Percentiles rank a stretch among this genome's conserved stretches.
Evolutionary conservation across 2,888 invertebrate genomes (phyloP).

Genomic region (Thyatira batis): DNA sequence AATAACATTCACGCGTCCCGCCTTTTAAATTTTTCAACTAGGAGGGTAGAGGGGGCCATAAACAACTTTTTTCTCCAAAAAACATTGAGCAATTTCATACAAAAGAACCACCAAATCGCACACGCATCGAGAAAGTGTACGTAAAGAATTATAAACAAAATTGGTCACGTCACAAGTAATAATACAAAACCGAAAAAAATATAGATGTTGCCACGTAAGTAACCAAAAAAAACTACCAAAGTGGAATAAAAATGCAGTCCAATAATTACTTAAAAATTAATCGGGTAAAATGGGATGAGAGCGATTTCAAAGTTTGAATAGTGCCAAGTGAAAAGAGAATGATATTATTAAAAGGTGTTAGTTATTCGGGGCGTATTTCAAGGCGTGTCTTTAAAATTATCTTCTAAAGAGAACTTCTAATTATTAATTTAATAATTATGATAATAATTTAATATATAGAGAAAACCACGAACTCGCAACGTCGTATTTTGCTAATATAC

Average conservation of each 20-base stretch:
- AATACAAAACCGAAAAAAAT: conserved; percentile 30
- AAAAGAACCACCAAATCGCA: conserved; percentile 51
- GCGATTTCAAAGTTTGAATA: conserved; percentile 15
- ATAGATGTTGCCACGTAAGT: conserved; percentile 8
- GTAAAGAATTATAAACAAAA: conserved; percentile 24
- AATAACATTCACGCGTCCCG: conserved; percentile 63
- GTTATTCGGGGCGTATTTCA: conserved; percentile 45
- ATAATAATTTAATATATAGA: conserved; percentile 34
- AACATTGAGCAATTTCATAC: conserved; percentile 75
- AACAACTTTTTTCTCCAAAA: conserved; percentile 60
- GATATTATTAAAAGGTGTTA: conserved; percentile 15
- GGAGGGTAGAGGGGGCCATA: conserved; percentile 72
- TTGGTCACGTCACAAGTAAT: conserved; percentile 36
- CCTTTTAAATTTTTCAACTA: conserved; percentile 51
- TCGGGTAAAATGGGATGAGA: conserved; percentile 8
- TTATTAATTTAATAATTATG: conserved; percentile 34
- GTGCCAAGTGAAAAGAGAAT: conserved; percentile 25
- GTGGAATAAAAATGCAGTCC: conserved; percentile 34
- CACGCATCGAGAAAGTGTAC: conserved; percentile 14
- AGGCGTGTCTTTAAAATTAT: conserved; percentile 57
- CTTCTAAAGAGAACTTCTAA: conserved; percentile 39
- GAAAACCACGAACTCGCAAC: conserved; percentile 47
- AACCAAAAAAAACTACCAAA: conserved; percentile 30
- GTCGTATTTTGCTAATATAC: conserved; percentile 42
- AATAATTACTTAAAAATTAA: conserved; percentile 16